Conservation (phyloP, 2,113 vertebrate species). For the Chloropsis hardwickii region DNA sequence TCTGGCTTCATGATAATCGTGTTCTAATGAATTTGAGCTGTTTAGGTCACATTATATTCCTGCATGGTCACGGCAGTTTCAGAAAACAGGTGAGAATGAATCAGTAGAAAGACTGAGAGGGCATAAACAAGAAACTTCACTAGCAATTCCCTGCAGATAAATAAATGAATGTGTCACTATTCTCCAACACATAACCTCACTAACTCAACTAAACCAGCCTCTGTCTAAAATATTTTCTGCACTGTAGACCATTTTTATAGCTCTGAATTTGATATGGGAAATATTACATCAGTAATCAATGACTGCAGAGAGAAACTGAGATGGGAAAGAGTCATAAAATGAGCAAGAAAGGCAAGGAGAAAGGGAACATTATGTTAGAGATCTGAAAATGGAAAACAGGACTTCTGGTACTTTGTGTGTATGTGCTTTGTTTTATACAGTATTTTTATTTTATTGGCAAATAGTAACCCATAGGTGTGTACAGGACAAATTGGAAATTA, state of each 20-base stretch:
- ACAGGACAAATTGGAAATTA: background rate
- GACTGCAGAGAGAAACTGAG: background rate
- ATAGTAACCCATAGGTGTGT: background rate
- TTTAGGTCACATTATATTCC: background rate
- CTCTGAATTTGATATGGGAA: constrained; percentile 2
- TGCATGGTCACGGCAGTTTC: background rate
- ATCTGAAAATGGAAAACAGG: background rate
- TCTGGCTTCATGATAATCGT: background rate
- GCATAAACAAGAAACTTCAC: background rate
- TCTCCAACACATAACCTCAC: background rate
- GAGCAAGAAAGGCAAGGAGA: background rate
- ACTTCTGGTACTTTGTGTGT: background rate
- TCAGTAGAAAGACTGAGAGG: background rate
- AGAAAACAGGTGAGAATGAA: background rate
- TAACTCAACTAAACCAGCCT: background rate
- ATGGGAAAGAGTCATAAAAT: background rate
- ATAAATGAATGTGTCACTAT: background rate
- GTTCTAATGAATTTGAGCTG: background rate
- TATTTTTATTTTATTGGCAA: background rate
- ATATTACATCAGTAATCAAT: background rate
- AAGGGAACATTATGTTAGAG: background rate
- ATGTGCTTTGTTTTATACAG: background rate
- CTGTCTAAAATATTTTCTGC: background rate
- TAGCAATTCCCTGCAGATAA: background rate
- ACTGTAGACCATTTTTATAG: background rate